A percentile compares a stretch with the other conserved stretches of the same genome.
Evolutionary conservation across 2,888 invertebrate species (phyloP).

Genomic region (Pyralis farinalis): DNA sequence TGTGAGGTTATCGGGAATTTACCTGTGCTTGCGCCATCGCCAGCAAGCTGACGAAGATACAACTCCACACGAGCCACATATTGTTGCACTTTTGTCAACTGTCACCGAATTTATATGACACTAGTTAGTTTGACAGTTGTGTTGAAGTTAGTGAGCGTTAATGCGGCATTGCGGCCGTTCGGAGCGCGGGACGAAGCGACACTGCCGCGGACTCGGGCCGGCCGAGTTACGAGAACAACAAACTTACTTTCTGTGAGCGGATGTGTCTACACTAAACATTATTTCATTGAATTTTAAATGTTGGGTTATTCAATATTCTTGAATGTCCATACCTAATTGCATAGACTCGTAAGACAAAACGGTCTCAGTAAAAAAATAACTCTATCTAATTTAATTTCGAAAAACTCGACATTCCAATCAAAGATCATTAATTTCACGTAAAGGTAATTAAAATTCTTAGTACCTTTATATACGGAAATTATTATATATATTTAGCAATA

Average conservation of each 20-base stretch:
- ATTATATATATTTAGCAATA: too few species aligned
- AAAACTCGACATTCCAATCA: too few species aligned
- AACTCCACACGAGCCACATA: constrained; percentile 58
- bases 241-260: constrained; percentile 71
- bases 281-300: constrained; percentile 15
- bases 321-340: too few species aligned
- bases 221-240: constrained; percentile 47
- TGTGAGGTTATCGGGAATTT: constrained; percentile 18
- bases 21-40: constrained; percentile 56
- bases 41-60: constrained; percentile 49
- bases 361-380: too few species aligned
- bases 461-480: too few species aligned
- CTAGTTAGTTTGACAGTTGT: constrained; percentile 41
- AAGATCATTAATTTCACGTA: too few species aligned
- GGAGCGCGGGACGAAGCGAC: constrained; percentile 58
- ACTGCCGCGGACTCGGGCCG: constrained; percentile 42
- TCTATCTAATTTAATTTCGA: too few species aligned
- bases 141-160: constrained; percentile 33
- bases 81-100: constrained; percentile 38
- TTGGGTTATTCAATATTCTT: neutral
- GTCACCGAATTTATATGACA: constrained; percentile 28
- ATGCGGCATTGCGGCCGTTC: constrained; percentile 62
- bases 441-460: too few species aligned
- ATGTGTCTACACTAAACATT: constrained; percentile 49
- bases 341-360: too few species aligned